Evolutionary conservation across 2,113 vertebrate genomes (phyloP), one percentile per base, ranked within the genome.

Genomic region (Notothenia coriiceps): DNA sequence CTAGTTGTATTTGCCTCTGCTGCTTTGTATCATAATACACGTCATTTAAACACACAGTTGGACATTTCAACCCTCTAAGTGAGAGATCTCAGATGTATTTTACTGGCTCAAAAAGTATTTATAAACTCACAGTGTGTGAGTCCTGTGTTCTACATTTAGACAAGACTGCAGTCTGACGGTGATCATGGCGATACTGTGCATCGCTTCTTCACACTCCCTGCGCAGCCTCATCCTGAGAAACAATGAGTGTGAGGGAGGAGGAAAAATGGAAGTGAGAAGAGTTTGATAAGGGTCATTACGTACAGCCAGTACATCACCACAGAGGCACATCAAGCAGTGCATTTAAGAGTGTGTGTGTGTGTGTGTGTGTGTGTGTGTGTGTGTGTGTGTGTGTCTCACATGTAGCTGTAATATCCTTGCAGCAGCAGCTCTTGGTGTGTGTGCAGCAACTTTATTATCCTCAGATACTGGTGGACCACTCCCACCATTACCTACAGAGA

Each of bases 381-480:
- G 10, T 25, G 47, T 35, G 10, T 25, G 47, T 35, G 10, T 25
- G 65, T 49, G 18, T 94, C 96, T 96, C 89, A 98, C 98, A 95
- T 92, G 51, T 96, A 93, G 94, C 95, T 95, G 88, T 96, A 94
- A 12, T 96, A 95, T 9, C 97, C 98, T 54, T 96, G 94, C 2
- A 96, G 94, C 49, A 96, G 93, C 57, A 97, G 80, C 61, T 96
- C 95, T 87, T 92, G 85, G 85, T 94, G 94, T 0, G 72, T 83
- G 78, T 92, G 89, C 87, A 98, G 91, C 13, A 90, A 72, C 20
- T 4, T 80, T 0, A 94, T 89, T 59, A 96, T 91, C 79, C 94
- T 93, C 86, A 97, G 89, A 5, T 96, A 96, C 92, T 97, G 97
- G 90, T 97, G 95, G 47, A 95, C 95, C 0, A 96, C 94, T 0